Evolutionary conservation across 2,113 vertebrate species (phyloP).

Genomic region (Atractosteus spatula): DNA sequence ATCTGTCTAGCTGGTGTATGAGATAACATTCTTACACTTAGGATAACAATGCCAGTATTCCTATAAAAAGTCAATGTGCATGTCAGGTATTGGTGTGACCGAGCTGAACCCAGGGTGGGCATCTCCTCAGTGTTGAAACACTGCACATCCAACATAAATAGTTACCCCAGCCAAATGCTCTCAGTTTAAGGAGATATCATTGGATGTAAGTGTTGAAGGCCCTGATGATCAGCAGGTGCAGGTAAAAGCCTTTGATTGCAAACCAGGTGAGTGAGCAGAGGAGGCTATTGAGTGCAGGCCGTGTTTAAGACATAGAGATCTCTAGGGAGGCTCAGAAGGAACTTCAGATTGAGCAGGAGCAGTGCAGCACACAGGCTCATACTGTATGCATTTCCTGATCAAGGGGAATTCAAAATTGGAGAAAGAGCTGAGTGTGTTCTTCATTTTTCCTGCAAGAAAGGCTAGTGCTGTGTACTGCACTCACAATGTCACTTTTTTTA

Average conservation of each 20-base stretch:
- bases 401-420: too few species aligned
- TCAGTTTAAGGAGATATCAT: constrained; percentile 58
- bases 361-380: constrained; percentile 48
- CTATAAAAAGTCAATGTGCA: background rate
- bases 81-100: background rate
- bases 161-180: constrained; percentile 62
- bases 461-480: too few species aligned
- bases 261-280: constrained; percentile 68
- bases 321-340: constrained; percentile 38
- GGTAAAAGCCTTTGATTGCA: constrained; percentile 58
- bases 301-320: constrained; percentile 38
- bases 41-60: too few species aligned
- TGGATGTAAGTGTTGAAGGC: constrained; percentile 61
- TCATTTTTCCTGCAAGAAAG: too few species aligned
- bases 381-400: too few species aligned
- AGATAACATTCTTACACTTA: too few species aligned
- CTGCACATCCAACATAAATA: background rate
- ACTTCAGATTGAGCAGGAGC: constrained; percentile 57
- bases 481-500: too few species aligned
- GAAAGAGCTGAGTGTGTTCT: too few species aligned
- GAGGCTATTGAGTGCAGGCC: constrained; percentile 55
- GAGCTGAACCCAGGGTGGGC: background rate
- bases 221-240: constrained; percentile 59
- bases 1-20: too few species aligned
- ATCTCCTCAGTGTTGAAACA: background rate